Conservation (phyloP, 2,113 vertebrate genomes). For the Anguilla rostrata region DNA sequence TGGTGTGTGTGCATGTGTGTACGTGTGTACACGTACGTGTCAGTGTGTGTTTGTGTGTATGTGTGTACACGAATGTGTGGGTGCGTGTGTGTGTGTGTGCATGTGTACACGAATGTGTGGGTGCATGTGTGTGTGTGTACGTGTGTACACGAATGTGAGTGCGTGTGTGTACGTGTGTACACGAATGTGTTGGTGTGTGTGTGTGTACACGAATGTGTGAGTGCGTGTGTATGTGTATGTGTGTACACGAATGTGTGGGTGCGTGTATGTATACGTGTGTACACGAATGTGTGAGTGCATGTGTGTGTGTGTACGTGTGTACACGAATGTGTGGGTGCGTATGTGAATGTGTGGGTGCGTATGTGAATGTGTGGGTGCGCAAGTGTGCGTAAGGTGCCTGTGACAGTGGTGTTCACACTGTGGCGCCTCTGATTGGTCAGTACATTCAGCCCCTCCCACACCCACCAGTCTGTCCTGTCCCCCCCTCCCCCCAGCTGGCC, state of each 20-base stretch:
- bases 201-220: background rate
- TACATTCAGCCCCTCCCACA: conserved; percentile 27
- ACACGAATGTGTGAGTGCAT: no score
- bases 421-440: conserved; percentile 2
- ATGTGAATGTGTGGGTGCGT: conserved; percentile 30
- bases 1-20: background rate
- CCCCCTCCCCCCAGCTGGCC: conserved; percentile 81
- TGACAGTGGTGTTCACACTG: conserved; percentile 36
- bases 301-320: no score
- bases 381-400: conserved; percentile 31
- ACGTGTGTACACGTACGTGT: background rate
- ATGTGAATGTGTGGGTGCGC: conserved; percentile 21
- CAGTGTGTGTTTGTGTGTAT: background rate
- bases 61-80: background rate
- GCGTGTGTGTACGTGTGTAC: conserved; percentile 31
- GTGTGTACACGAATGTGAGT: no score
- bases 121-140: no score
- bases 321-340: conserved; percentile 31
- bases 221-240: background rate
- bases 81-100: background rate
- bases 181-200: no score
- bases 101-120: no score
- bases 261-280: conserved; percentile 1
- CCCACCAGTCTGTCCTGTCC: conserved; percentile 42
- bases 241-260: background rate